These are phyloP conservation scores for Aphidius gifuensis DNA, from an alignment of 1,140 invertebrate species.

Conservation along the genomic window DNA sequence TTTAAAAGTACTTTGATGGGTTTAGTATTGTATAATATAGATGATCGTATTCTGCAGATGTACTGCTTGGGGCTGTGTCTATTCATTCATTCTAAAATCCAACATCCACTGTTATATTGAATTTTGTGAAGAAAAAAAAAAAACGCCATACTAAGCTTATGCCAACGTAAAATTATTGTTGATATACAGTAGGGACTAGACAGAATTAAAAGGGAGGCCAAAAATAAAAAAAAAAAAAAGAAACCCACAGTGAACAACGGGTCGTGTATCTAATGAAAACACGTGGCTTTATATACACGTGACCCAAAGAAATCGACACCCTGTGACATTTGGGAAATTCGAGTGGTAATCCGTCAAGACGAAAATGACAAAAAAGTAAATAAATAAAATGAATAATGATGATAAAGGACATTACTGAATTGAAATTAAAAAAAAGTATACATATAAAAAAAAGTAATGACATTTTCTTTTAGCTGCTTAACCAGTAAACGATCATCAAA, in stretches of 20 bases:
- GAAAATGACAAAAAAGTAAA: neutral
- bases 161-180: constrained; percentile 4
- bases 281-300: constrained; percentile 36
- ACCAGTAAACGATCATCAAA: no score
- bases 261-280: constrained; percentile 21
- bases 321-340: constrained; percentile 4
- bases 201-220: neutral
- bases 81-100: neutral
- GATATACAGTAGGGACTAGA: neutral
- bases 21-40: neutral
- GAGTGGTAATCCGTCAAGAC: neutral
- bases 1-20: constrained; percentile 11
- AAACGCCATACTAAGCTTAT: neutral
- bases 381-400: neutral
- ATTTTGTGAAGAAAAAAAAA: constrained; percentile 7
- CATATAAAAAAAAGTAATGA: no score
- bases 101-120: constrained; percentile 11
- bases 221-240: constrained; percentile 1
- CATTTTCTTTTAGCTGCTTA: no score
- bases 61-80: neutral
- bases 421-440: no score
- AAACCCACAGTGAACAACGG: neutral
- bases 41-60: neutral
- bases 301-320: constrained; percentile 22
- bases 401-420: no score